Evolutionary conservation across 2,797 vertebrate genomes (phyloP), one percentile per base, ranked within the genome.

Genomic region (Oceanodroma leucorhoa): DNA sequence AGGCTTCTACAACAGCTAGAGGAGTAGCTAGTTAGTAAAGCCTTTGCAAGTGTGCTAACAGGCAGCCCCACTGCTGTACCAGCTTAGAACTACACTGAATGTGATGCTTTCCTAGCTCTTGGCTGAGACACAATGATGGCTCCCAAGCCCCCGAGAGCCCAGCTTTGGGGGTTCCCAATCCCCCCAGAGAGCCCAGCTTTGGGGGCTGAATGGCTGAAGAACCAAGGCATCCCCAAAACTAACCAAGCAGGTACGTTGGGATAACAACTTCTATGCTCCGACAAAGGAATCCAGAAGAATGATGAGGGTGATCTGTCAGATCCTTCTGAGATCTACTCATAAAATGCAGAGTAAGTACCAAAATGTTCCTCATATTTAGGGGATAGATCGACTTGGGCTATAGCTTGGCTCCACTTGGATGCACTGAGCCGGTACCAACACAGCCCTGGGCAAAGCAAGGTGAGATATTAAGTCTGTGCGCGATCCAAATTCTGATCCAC

Each of bases 361-460:
- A 38, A 20, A 21, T 4, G 14, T 27, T 30, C 9, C 40, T 29
- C 1, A 1, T 10, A 3, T 19, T 29, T 17, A 16, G 45, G 43
- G 76, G 23, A 26, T 6, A 6, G 29, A 41, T 36, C 4, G 45
- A 11, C 14, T 18, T 5, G 22, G 48, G 22, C 48, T 11, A 16
- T 36, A 34, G 50, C 34, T n/a, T 8, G 6, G 66, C 48, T 81
- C 38, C 21, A 1, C 34, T 14, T 4, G 41, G 78, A 30, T 6
- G 1, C 2, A 1, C 23, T 6, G 38, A 51, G 26, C 2, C 8
- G 29, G 40, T 48, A n/a, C 55, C 34, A 27, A 2, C 6, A 2
- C 45, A 9, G 17, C 30, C 1, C 41, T 10, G 48, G 48, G 43
- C 29, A 32, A 27, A 72, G 48, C 54, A 34, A 57, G 67, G 60